Percentiles rank a stretch among this genome's conserved stretches.
Evolutionary conservation across 2,797 vertebrate species (phyloP).

Genomic region (Enteromius trimaculatus): DNA sequence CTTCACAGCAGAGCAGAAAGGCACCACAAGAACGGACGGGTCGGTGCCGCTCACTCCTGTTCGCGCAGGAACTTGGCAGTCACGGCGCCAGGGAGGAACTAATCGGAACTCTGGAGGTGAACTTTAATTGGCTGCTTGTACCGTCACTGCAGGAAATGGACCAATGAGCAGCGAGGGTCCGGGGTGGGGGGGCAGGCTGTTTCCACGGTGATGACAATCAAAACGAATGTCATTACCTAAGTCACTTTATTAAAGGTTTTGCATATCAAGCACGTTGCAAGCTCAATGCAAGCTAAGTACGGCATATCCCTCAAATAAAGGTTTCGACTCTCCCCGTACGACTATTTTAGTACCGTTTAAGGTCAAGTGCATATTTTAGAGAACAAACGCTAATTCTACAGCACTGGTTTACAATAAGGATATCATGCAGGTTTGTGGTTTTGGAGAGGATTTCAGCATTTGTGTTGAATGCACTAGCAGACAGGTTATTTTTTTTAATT

Average conservation of each 20-base stretch:
- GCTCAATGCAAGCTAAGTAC: constrained; percentile 82
- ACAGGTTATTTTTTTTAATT: constrained; percentile 90
- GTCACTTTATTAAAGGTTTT: constrained; percentile 82
- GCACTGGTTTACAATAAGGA: constrained; percentile 86
- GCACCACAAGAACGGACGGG: constrained; percentile 81
- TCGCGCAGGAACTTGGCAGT: constrained; percentile 60
- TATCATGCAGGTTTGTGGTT: constrained; percentile 82
- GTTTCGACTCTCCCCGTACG: constrained; percentile 45
- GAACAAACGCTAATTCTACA: constrained; percentile 58
- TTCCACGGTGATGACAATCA: constrained; percentile 89
- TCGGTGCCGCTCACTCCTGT: constrained; percentile 65
- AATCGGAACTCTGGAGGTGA: constrained; percentile 12
- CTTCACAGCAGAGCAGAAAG: constrained; percentile 87
- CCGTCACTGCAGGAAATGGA: constrained; percentile 66
- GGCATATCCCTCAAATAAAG: constrained; percentile 80
- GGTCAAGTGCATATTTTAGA: constrained; percentile 56
- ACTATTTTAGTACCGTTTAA: constrained; percentile 65
- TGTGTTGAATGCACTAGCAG: constrained; percentile 88
- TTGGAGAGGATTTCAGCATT: constrained; percentile 81
- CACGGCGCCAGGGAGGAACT: constrained; percentile 57
- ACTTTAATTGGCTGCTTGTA: constrained; percentile 61
- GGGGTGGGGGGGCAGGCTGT: constrained; percentile 61
- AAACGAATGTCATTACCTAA: constrained; percentile 90
- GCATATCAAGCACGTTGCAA: constrained; percentile 88
- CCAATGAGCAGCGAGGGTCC: constrained; percentile 64